Evolutionary conservation across 2,113 vertebrate species (phyloP).

Genomic region (Corythornis cristatus): DNA sequence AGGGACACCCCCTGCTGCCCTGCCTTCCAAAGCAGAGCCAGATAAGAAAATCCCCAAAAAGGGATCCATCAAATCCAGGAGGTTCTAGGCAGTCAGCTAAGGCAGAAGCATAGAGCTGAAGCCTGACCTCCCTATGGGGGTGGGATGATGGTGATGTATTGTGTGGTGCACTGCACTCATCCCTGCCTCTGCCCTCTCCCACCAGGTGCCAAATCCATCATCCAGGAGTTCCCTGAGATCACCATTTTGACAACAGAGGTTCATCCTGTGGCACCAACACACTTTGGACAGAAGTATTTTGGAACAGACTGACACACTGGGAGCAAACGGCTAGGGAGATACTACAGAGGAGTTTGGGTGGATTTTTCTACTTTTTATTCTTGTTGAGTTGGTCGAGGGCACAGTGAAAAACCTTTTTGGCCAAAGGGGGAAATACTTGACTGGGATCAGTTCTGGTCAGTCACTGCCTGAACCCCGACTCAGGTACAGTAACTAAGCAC

Average conservation of each 20-base stretch:
- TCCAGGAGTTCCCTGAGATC: constrained; percentile 97
- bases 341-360: not conserved
- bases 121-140: not conserved
- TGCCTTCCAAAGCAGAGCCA: not conserved
- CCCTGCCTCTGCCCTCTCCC: constrained; percentile 36
- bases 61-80: not conserved
- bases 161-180: not conserved
- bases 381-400: not conserved
- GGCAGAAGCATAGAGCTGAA: not conserved
- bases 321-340: constrained; percentile 23
- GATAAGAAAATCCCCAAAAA: not conserved
- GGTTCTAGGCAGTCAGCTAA: not conserved
- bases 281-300: constrained; percentile 98
- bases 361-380: constrained; percentile 50
- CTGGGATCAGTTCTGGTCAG: constrained; percentile 11
- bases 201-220: constrained; percentile 93
- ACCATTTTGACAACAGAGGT: constrained; percentile 97
- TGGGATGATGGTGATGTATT: accelerated
- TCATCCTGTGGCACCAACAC: constrained; percentile 92
- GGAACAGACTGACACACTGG: constrained; percentile 86
- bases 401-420: constrained; percentile 31
- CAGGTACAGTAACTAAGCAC: not conserved
- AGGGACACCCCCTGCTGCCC: accelerated
- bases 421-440: constrained; percentile 36
- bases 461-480: constrained; percentile 9